A percentile compares a stretch with the other conserved stretches of the same genome.
Conservation (phyloP, 2,888 invertebrate genomes). For the Lycocerus yunnanus region DNA sequence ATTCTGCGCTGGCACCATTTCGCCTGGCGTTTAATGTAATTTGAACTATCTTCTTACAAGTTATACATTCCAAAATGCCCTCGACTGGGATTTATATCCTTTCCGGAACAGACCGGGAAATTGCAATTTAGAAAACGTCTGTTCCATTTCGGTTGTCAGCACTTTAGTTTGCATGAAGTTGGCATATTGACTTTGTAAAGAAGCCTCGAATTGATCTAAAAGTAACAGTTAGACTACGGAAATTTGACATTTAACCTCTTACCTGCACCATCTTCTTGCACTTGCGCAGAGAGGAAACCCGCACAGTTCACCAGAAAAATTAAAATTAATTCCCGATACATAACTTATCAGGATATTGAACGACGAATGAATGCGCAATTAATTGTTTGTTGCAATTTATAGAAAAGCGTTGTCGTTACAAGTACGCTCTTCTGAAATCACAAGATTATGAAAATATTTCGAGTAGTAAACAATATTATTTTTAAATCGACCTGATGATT, state of each 20-base stretch:
- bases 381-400: not conserved
- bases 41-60: constrained; percentile 14
- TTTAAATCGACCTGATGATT: not conserved
- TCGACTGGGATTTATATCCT: constrained; percentile 6
- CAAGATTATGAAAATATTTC: not conserved
- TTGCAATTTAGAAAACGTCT: constrained; percentile 28
- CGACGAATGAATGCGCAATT: not conserved
- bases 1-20: not conserved
- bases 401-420: not conserved
- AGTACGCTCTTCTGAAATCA: not conserved
- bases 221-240: not conserved
- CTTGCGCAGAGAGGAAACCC: not conserved
- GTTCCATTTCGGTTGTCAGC: constrained; percentile 30
- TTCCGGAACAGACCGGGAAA: constrained; percentile 37
- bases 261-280: not conserved
- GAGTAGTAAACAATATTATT: not conserved
- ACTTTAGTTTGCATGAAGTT: constrained; percentile 35
- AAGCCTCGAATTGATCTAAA: not conserved
- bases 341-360: not conserved
- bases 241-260: not conserved
- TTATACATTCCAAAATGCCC: constrained; percentile 34
- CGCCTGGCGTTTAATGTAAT: constrained; percentile 1
- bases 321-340: not conserved
- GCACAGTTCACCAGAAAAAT: not conserved
- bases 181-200: constrained; percentile 16